Conservation (phyloP, 2,797 vertebrate species). For the Notolabrus celidotus region DNA sequence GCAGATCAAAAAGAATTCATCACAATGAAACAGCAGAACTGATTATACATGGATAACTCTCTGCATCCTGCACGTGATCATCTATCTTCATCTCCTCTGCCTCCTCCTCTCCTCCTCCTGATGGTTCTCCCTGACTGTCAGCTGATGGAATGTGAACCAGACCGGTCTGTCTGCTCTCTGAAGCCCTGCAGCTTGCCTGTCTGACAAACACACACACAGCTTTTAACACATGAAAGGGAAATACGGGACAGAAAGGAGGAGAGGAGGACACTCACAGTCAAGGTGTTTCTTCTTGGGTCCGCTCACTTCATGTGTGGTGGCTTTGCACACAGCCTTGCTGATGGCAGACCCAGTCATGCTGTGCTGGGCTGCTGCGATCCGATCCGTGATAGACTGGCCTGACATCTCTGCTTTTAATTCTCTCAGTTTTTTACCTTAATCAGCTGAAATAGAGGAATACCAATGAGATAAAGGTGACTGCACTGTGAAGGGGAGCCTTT, state of each 20-base stretch:
- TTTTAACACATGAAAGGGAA: not conserved
- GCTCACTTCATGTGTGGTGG: slow-evolving; percentile 92
- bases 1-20: no score
- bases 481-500: slow-evolving; percentile 41
- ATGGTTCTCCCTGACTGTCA: not conserved
- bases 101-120: not conserved
- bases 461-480: slow-evolving; percentile 63
- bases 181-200: slow-evolving; percentile 3
- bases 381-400: slow-evolving; percentile 93
- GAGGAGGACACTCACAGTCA: slow-evolving; percentile 88
- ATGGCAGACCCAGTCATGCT: slow-evolving; percentile 94
- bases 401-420: slow-evolving; percentile 84
- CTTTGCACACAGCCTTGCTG: slow-evolving; percentile 92
- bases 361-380: slow-evolving; percentile 95
- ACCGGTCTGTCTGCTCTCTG: slow-evolving; percentile 12
- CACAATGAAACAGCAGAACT: no score
- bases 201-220: not conserved
- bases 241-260: accelerated
- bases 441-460: slow-evolving; percentile 58
- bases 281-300: slow-evolving; percentile 94
- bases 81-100: no score
- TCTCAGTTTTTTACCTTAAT: not conserved
- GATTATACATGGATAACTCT: no score
- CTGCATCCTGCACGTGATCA: no score
- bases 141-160: slow-evolving; percentile 41